Conservation (phyloP, 1,140 invertebrate genomes). For the Aphaenogaster floridana region DNA sequence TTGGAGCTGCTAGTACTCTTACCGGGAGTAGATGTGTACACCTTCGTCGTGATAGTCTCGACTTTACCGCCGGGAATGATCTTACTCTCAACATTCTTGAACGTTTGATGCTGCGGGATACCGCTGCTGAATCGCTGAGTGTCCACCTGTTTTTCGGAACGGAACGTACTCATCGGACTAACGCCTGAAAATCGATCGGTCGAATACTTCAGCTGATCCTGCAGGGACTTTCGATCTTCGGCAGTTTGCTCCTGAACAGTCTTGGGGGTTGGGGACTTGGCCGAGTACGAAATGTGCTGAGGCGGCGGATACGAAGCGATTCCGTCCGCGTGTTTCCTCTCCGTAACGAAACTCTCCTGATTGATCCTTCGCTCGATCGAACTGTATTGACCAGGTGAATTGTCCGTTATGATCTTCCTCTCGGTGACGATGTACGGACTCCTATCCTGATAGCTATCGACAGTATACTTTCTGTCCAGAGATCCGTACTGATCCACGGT, state of each 20-base stretch:
- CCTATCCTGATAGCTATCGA: constrained; percentile 51
- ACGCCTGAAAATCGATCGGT: constrained; percentile 69
- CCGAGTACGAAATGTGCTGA: constrained; percentile 64
- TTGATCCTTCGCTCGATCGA: constrained; percentile 83
- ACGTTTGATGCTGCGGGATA: constrained; percentile 78
- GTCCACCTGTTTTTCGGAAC: constrained; percentile 68
- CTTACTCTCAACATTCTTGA: constrained; percentile 80
- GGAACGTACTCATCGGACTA: constrained; percentile 81
- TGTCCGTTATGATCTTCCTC: constrained; percentile 68
- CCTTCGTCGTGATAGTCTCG: constrained; percentile 85
- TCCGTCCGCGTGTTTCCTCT: constrained; percentile 59
- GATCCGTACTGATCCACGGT: constrained; percentile 72
- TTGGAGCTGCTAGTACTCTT: constrained; percentile 81
- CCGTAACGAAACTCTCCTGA: constrained; percentile 74
- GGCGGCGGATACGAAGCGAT: constrained; percentile 64
- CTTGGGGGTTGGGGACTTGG: constrained; percentile 60
- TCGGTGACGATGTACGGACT: constrained; percentile 72
- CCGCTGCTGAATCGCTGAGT: constrained; percentile 2
- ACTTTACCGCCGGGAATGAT: constrained; percentile 78
- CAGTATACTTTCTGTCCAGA: constrained; percentile 65
- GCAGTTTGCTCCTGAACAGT: constrained; percentile 51
- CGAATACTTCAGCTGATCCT: constrained; percentile 73
- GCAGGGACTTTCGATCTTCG: constrained; percentile 68
- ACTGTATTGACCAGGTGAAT: constrained; percentile 80
- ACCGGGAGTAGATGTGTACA: constrained; percentile 83